Percentiles rank a stretch among this genome's conserved stretches.
Evolutionary conservation across 2,797 vertebrate genomes (phyloP).

Genomic region (Cygnus olor): DNA sequence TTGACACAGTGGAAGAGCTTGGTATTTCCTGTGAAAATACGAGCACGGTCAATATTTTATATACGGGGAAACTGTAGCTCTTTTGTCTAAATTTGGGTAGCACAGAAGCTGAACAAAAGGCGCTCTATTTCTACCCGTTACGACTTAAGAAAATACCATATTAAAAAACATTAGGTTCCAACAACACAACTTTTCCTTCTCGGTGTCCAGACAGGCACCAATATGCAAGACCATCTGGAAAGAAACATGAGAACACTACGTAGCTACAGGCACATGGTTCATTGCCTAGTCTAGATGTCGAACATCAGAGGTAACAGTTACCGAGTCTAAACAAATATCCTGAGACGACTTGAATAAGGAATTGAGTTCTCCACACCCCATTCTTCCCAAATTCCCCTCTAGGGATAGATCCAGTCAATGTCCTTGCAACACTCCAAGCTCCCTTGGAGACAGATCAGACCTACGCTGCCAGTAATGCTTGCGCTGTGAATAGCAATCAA

Average conservation of each 20-base stretch:
- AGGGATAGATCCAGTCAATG: slow-evolving; percentile 42
- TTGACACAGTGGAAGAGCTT: slow-evolving; percentile 59
- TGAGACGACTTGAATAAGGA: slow-evolving; percentile 33
- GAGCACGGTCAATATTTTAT: slow-evolving; percentile 65
- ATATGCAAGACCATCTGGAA: slow-evolving; percentile 43
- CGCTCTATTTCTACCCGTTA: slow-evolving; percentile 60
- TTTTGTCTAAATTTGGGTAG: slow-evolving; percentile 50
- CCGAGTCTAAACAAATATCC: slow-evolving; percentile 56
- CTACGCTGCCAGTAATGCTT: neutral
- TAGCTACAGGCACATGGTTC: slow-evolving; percentile 31
- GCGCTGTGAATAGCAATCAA: slow-evolving; percentile 15
- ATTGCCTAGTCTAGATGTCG: neutral
- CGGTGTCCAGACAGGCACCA: slow-evolving; percentile 1
- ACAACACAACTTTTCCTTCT: slow-evolving; percentile 47
- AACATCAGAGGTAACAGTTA: slow-evolving; percentile 43
- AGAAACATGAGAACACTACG: slow-evolving; percentile 53
- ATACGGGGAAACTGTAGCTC: slow-evolving; percentile 64
- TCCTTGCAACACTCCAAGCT: slow-evolving; percentile 7
- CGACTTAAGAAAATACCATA: slow-evolving; percentile 42
- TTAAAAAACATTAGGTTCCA: slow-evolving; percentile 54
- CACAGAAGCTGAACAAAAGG: slow-evolving; percentile 56
- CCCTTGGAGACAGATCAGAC: slow-evolving; percentile 22
- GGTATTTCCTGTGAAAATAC: slow-evolving; percentile 75
- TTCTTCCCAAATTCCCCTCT: slow-evolving; percentile 46
- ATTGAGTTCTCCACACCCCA: neutral